Percentiles rank a stretch among this genome's conserved stretches.
These are phyloP conservation scores for Arion vulgaris DNA, from an alignment of 1,140 invertebrate species.

Conservation along the genomic window DNA sequence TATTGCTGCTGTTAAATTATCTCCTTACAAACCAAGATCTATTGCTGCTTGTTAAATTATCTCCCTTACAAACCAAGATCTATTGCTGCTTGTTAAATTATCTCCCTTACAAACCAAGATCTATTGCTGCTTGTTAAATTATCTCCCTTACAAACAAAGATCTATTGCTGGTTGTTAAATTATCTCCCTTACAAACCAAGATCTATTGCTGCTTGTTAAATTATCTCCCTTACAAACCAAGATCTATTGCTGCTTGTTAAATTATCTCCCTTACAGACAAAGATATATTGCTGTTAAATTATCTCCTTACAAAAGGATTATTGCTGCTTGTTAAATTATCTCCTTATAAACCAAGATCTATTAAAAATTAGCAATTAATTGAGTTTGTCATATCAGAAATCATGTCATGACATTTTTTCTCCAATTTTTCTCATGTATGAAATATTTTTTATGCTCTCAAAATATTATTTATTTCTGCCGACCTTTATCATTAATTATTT, in stretches of 20 bases:
- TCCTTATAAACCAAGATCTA: too few relatives aligned
- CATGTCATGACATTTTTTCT: background rate
- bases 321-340: background rate
- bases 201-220: background rate
- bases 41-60: background rate
- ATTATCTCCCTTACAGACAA: too few relatives aligned
- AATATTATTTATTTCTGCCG: slow-evolving; percentile 1
- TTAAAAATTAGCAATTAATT: background rate
- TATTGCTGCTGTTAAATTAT: background rate
- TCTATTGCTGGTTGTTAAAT: background rate
- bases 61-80: background rate
- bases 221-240: background rate
- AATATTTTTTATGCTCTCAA: background rate
- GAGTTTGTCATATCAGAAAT: background rate
- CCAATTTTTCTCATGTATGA: background rate
- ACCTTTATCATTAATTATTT: background rate
- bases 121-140: background rate
- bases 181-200: background rate
- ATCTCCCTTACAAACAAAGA: background rate
- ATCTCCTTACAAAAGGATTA: background rate
- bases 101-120: background rate
- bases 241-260: background rate
- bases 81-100: background rate
- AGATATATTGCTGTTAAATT: background rate
- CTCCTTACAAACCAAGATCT: background rate